phyloP scores from a whole-genome alignment of 2,113 vertebrate genomes.

The Halichoeres trimaculatus region DNA sequence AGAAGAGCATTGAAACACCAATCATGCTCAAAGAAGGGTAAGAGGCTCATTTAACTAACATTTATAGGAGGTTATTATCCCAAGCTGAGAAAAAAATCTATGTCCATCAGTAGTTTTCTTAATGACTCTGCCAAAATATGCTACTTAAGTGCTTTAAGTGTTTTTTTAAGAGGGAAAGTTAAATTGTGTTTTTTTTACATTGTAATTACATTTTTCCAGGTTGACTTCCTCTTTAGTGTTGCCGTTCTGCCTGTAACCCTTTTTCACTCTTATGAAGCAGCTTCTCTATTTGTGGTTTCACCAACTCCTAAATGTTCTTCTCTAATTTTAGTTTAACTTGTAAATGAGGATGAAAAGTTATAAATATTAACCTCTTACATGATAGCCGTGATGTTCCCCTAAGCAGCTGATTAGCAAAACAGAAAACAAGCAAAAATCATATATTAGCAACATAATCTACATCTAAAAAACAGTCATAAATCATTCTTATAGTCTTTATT shows the following conservation, averaged over 20 bases:
- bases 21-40: slow-evolving; percentile 99
- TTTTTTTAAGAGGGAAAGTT: no score
- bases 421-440: background rate
- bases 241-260: background rate
- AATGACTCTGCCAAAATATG: no score
- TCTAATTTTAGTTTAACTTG: slow-evolving; percentile 1
- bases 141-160: no score
- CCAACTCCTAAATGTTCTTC: background rate
- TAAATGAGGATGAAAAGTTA: background rate
- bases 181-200: background rate
- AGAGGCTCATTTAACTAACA: slow-evolving; percentile 49
- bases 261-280: background rate
- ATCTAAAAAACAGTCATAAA: no score
- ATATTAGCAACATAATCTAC: background rate
- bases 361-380: background rate
- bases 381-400: background rate
- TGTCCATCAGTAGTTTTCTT: no score
- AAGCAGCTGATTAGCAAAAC: background rate
- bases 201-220: background rate
- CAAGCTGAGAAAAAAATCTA: no score
- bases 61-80: background rate
- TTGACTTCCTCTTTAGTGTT: background rate
- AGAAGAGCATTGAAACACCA: slow-evolving; percentile 95
- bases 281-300: slow-evolving; percentile 11
- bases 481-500: no score